Evolutionary conservation across 2,797 vertebrate species (phyloP).

Genomic region (Macropodus opercularis): DNA sequence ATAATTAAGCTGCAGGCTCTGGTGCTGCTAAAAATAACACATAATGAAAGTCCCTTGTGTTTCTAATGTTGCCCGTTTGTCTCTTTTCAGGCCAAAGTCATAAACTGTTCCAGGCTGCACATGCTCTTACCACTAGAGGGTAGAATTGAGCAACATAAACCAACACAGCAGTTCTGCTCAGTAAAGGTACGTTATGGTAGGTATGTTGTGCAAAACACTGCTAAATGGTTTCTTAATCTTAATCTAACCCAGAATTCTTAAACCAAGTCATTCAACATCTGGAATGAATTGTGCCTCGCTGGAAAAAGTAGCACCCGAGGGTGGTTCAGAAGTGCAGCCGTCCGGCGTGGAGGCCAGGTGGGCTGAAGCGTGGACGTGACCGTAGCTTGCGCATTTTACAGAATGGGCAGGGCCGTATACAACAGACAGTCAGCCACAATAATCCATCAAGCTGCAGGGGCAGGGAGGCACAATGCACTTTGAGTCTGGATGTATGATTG

Average conservation of each 20-base stretch:
- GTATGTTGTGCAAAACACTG: background rate
- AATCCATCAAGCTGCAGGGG: conserved; percentile 60
- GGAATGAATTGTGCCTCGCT: background rate
- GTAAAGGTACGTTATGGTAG: background rate
- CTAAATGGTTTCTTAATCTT: background rate
- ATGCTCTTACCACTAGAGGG: conserved; percentile 20
- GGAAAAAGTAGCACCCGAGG: background rate
- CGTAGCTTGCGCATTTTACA: conserved; percentile 39
- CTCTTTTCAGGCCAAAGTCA: background rate
- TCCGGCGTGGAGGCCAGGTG: conserved; percentile 23
- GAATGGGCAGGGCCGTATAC: conserved; percentile 48
- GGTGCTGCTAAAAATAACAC: background rate
- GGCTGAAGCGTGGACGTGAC: conserved; percentile 20
- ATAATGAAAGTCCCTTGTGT: background rate
- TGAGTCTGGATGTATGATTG: conserved; percentile 42
- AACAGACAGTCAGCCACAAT: conserved; percentile 45
- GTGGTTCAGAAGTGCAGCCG: conserved; percentile 16
- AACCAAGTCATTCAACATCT: background rate
- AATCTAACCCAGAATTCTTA: background rate
- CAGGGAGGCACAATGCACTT: conserved; percentile 40
- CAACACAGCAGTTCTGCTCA: background rate
- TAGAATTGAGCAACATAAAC: too few species aligned
- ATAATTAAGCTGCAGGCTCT: too few species aligned
- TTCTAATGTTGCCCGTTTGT: background rate
- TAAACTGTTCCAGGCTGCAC: background rate